These are phyloP conservation scores for Pristiophorus japonicus DNA, from an alignment of 2,113 vertebrate genomes.

Conservation along the genomic window DNA sequence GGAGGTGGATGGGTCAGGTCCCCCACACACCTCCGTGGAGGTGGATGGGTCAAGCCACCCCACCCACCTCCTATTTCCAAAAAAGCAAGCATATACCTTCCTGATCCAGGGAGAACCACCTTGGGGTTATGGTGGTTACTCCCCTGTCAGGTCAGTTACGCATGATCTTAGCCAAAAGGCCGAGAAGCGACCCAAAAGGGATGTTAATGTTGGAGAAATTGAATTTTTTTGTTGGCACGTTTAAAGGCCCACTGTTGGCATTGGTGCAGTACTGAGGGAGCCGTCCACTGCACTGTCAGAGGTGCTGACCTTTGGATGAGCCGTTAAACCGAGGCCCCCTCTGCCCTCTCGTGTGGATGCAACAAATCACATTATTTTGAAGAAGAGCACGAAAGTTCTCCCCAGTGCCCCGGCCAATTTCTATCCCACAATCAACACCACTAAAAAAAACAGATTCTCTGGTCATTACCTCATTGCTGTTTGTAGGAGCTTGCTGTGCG, in stretches of 20 bases:
- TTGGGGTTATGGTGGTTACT: too few species aligned
- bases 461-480: neutral
- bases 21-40: too few species aligned
- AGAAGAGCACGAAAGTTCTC: neutral
- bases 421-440: neutral
- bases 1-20: too few species aligned
- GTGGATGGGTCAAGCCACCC: too few species aligned
- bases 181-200: too few species aligned
- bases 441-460: neutral
- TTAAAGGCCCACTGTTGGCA: neutral
- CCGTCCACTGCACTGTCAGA: neutral
- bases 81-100: too few species aligned
- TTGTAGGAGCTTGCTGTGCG: neutral
- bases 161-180: too few species aligned
- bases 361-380: neutral
- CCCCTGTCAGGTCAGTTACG: too few species aligned
- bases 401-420: neutral
- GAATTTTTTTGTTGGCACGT: neutral
- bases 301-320: neutral
- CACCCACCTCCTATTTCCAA: too few species aligned
- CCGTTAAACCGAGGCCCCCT: neutral
- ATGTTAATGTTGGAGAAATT: neutral
- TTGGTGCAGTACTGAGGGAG: neutral
- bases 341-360: neutral
- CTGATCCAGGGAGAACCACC: too few species aligned